Evolutionary conservation across 2,888 invertebrate genomes (phyloP).

Genomic region (Ophraella communa): DNA sequence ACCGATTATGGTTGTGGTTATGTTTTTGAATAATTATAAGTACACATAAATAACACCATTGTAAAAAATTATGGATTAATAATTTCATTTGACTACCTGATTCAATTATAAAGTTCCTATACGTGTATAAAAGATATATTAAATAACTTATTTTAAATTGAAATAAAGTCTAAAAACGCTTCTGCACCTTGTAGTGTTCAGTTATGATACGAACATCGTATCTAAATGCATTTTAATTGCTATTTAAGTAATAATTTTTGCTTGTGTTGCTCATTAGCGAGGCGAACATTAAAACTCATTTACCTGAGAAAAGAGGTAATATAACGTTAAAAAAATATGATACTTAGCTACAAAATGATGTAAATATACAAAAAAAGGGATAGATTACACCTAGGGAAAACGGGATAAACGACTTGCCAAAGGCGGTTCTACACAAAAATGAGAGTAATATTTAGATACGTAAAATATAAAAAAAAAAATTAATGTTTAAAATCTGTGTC

Average conservation of each 20-base stretch:
- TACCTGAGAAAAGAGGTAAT: conserved; percentile 48
- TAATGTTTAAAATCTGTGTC: no score
- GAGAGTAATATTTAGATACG: not conserved
- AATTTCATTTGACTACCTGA: no score
- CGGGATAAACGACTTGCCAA: conserved; percentile 19
- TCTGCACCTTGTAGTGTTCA: conserved; percentile 18
- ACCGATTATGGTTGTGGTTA: no score
- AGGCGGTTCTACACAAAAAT: conserved; percentile 13
- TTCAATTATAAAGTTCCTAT: no score
- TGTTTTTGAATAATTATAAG: no score
- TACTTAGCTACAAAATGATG: conserved; percentile 43
- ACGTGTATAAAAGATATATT: no score
- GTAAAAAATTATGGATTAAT: no score
- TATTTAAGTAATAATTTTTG: conserved; percentile 45
- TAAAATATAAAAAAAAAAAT: not conserved
- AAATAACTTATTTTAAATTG: not conserved
- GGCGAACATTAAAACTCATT: conserved; percentile 46
- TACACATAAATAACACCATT: no score
- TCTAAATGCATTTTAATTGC: conserved; percentile 39
- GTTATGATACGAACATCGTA: conserved; percentile 34
- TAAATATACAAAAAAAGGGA: conserved; percentile 43
- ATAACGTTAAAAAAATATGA: conserved; percentile 45
- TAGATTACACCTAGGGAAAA: conserved; percentile 40
- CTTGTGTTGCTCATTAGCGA: conserved; percentile 47
- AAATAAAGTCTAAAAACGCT: not conserved